These are phyloP conservation scores for Pipistrellus pipistrellus DNA, from an alignment of 2,797 vertebrate genomes.

Conservation along the genomic window DNA sequence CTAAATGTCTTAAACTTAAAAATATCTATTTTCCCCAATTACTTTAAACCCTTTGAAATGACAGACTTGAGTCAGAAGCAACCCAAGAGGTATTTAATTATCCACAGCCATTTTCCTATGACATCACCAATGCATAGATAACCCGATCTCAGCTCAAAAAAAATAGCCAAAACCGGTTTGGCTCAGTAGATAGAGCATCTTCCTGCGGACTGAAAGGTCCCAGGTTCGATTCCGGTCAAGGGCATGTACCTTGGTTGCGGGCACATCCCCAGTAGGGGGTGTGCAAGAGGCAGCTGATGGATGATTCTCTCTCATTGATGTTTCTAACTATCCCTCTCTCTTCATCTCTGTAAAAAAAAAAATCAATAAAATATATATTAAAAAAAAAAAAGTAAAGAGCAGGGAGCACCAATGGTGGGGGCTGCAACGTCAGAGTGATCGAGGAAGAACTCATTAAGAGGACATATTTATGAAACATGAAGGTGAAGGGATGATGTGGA, in stretches of 20 bases:
- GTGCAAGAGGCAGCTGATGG: too few relatives aligned
- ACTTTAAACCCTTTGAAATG: neutral
- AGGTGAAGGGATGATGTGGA: neutral
- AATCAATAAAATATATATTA: slow-evolving; percentile 69
- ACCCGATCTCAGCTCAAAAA: neutral
- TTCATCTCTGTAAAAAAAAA: too few relatives aligned
- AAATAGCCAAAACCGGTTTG: neutral
- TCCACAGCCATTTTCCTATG: neutral
- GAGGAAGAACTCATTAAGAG: neutral
- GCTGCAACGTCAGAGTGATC: neutral
- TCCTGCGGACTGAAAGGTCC: too few relatives aligned
- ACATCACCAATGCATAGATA: neutral
- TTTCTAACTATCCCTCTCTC: too few relatives aligned
- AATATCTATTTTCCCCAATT: neutral
- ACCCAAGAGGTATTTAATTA: neutral
- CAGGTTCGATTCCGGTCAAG: too few relatives aligned
- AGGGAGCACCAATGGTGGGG: neutral
- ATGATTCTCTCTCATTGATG: too few relatives aligned
- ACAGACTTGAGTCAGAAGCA: neutral
- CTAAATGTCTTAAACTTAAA: slow-evolving; percentile 5
- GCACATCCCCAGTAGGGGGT: too few relatives aligned
- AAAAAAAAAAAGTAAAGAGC: neutral
- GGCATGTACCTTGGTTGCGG: too few relatives aligned
- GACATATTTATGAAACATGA: neutral
- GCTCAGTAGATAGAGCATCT: too few relatives aligned